Base-by-base conservation (phyloP, 2,888 invertebrate species). In the Eretmocerus hayati region DNA sequence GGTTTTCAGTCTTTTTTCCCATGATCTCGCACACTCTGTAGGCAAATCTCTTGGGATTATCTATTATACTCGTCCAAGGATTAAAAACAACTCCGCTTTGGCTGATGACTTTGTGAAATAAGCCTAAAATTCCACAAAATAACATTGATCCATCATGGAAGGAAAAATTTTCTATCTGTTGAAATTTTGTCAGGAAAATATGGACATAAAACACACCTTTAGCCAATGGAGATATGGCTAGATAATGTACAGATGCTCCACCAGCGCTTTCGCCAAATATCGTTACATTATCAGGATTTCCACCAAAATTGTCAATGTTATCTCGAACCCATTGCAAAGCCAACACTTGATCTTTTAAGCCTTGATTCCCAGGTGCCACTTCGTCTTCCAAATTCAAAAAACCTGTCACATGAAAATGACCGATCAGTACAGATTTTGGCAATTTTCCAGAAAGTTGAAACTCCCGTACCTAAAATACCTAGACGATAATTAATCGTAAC, bases 401-500 rank as follows among this genome's bases (percentile, higher is more conserved):
- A 13, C 59, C 59, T 60, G 33, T 11, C 9, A 32, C 16, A 11
- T 13, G 20, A 32, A 33, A 21, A n/a, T n/a, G n/a, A 15, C 4
- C 15, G 31, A 39, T 26, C 11, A 2, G n/a, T 31, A 22, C 15
- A 4, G 4, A 20, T 30, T 42, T 42, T n/a, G 32, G 18, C 6
- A 15, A n/a, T n/a, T n/a, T n/a, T n/a, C n/a, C n/a, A n/a, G n/a
- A n/a, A n/a, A n/a, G n/a, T n/a, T n/a, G n/a, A n/a, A n/a, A n/a
- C n/a, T 31, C 20, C 38, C 13, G n/a, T 50, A 66, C 64, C 63
- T 56, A 44, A 42, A 18, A 56, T 48, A 4, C 58, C 55, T 3
- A 52, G 21, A 18, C 69, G 59, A 48, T 67, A 69, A 58, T 69
- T 69, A 11, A 67, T 23, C 4, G 65, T 63, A 5, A 69, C 67